A percentile compares a stretch with the other conserved stretches of the same genome.
phyloP scores from a whole-genome alignment of 1,140 invertebrate genomes.

The Ganaspis sp. region DNA sequence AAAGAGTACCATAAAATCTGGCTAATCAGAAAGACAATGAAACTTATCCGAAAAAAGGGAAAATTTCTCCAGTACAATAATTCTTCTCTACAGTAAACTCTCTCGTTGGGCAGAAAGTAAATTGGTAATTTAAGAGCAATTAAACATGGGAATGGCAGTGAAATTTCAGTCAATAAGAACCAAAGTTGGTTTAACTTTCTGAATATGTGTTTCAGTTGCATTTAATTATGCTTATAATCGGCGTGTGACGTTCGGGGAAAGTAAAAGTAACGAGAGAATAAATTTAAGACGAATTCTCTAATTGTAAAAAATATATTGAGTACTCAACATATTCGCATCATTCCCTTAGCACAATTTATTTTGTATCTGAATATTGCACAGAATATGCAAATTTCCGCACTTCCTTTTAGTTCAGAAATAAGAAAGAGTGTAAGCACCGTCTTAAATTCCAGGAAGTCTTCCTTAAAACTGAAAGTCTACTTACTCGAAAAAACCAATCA shows the following conservation, averaged over 20 bases:
- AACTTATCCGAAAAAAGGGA: not conserved
- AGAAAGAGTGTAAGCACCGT: not conserved
- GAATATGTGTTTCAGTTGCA: not conserved
- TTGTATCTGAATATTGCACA: not conserved
- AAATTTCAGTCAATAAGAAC: conserved; percentile 17
- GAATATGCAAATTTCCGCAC: not conserved
- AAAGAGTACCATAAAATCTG: not conserved
- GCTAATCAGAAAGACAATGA: not conserved
- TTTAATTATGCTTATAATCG: conserved; percentile 4
- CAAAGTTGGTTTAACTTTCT: conserved; percentile 8
- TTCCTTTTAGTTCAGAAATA: not conserved
- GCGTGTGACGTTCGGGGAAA: conserved; percentile 1
- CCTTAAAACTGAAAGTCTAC: not conserved
- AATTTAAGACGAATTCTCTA: not conserved
- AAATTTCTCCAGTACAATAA: conserved; percentile 15
- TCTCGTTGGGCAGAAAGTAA: conserved; percentile 3
- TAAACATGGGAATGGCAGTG: conserved; percentile 18
- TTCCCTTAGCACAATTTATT: not conserved
- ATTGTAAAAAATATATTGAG: not conserved
- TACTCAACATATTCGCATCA: no score
- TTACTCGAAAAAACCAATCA: conserved; percentile 10
- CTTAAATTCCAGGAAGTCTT: conserved; percentile 9
- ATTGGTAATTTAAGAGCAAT: conserved; percentile 19
- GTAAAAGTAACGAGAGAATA: not conserved
- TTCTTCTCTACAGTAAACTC: conserved; percentile 9